Base-by-base conservation (phyloP, 2,888 invertebrate species). In the Subacronicta megacephala region DNA sequence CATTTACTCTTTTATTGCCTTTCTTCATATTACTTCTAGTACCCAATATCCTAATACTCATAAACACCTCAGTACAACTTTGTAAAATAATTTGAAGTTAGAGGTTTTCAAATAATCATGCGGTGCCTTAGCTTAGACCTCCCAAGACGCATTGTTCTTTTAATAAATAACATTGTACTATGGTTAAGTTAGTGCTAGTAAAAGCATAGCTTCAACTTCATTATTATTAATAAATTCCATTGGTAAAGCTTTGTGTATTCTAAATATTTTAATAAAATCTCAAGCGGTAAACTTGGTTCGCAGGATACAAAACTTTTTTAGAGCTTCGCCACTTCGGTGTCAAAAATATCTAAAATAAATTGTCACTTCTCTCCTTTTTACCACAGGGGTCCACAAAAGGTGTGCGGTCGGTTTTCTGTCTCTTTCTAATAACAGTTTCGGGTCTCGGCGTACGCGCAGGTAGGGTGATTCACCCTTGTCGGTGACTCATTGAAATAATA, bases 381-480 rank as follows among this genome's bases (percentile, higher is more conserved):
- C 61, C 61, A 54, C 45, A 56, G 60, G 65, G 73, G 65, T 75
- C 64, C 66, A 71, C 69, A 73, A 79, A 80, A 80, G 80, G 81
- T 82, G 82, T 82, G 71, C 74, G 60, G 65, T 57, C 29, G 50
- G 13, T 75, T 60, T 61, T 78, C 63, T 58, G 74, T 82, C 78
- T 70, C 71, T 71, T 65, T 81, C 70, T 74, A 52, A 65, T 60
- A 65, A 76, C 74, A 53, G 73, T 71, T 64, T 60, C 37, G 51
- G 58, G 65, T 47, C 36, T 29, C 61, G 17, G 72, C 75, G 73
- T 56, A 23, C 37, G 72, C 72, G 77, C 84, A 83, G 84, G 84
- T 84, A 84, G 74, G 75, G 72, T 83, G 80, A 80, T 46, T 81
- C 82, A 80, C 65, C 71, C 68, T 62, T 51, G 62, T 60, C 56